Evolutionary conservation across 92 coral and sea anemone genomes (phyloP).

Genomic region (Palythoa heliodiscus): DNA sequence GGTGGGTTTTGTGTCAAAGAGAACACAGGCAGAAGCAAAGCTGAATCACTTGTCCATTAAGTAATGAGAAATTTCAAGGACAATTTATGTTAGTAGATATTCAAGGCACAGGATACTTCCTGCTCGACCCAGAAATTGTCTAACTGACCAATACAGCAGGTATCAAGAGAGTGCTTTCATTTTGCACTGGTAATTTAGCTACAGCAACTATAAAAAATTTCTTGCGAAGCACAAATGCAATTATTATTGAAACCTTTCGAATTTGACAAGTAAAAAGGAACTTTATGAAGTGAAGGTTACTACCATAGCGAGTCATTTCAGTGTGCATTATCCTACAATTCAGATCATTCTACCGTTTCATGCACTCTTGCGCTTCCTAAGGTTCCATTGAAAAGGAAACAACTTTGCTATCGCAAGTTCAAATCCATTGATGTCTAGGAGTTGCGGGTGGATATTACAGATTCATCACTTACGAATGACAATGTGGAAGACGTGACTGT

Average conservation of each 20-base stretch:
- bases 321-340: background rate
- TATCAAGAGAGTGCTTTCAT: conserved; percentile 41
- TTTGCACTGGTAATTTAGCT: conserved; percentile 57
- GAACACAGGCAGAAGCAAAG: conserved; percentile 35
- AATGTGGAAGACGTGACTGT: too few relatives aligned
- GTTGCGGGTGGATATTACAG: too few relatives aligned
- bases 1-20: conserved; percentile 53
- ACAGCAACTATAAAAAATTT: conserved; percentile 30
- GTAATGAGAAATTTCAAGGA: conserved; percentile 52
- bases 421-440: too few relatives aligned
- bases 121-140: conserved; percentile 62
- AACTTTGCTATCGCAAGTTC: too few relatives aligned
- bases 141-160: conserved; percentile 36
- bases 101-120: conserved; percentile 51
- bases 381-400: conserved; percentile 9
- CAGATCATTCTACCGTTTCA: background rate
- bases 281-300: background rate
- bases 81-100: conserved; percentile 52
- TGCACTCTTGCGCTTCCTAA: conserved; percentile 10
- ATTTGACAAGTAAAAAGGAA: conserved; percentile 20
- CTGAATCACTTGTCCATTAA: conserved; percentile 56
- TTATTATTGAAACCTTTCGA: conserved; percentile 54
- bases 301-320: background rate
- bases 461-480: too few relatives aligned
- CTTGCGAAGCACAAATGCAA: conserved; percentile 44